Percentiles rank a stretch among this genome's conserved stretches.
phyloP scores from a whole-genome alignment of 2,113 vertebrate species.

The Ellobius talpinus region DNA sequence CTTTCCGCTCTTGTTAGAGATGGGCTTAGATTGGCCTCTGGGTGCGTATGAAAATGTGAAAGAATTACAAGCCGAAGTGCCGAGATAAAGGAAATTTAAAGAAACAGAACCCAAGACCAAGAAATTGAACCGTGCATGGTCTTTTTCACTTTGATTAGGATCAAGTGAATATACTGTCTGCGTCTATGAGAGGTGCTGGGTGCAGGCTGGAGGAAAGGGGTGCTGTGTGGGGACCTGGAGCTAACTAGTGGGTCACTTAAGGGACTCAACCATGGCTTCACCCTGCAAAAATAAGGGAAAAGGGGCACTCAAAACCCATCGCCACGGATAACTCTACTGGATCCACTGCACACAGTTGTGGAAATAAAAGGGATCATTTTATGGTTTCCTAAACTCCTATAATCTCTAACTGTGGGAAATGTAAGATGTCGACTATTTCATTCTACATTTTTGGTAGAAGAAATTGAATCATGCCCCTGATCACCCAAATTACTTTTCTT shows the following conservation, averaged over 20 bases:
- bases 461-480: background rate
- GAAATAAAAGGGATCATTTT: background rate
- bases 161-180: background rate
- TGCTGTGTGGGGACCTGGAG: background rate
- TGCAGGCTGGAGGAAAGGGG: background rate
- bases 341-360: background rate
- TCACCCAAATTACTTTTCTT: background rate
- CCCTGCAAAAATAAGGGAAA: background rate
- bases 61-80: background rate
- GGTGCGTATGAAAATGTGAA: background rate
- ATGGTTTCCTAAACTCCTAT: slow-evolving; percentile 4
- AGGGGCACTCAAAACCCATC: background rate
- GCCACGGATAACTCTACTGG: background rate
- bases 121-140: background rate
- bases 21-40: background rate
- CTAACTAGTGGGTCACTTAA: background rate
- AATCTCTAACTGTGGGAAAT: background rate
- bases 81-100: background rate
- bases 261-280: background rate
- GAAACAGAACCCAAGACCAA: background rate
- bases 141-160: background rate
- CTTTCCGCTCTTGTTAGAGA: background rate
- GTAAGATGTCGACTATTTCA: background rate
- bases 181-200: background rate
- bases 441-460: background rate